A percentile compares a stretch with the other conserved stretches of the same genome.
Conservation (phyloP, 2,888 invertebrate species). For the Pristionchus maxplancki region DNA sequence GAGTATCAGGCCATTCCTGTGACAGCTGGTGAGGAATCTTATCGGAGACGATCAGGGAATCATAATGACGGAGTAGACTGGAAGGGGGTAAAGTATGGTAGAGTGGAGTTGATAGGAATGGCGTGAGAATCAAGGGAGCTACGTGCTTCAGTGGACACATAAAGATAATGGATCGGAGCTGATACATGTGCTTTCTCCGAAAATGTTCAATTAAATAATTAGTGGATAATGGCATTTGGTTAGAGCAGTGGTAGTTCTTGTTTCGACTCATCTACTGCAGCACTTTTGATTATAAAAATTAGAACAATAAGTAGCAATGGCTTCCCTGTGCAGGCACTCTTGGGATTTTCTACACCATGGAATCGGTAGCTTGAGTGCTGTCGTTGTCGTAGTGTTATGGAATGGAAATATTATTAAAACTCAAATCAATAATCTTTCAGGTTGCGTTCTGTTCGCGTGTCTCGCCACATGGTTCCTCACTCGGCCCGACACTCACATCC, state of each 20-base stretch:
- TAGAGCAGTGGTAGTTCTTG: too few species aligned
- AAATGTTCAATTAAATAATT: too few species aligned
- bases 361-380: too few species aligned
- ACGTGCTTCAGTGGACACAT: background rate
- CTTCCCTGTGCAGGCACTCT: too few species aligned
- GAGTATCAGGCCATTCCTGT: constrained; percentile 6
- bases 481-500: constrained; percentile 87
- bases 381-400: too few species aligned
- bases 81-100: background rate
- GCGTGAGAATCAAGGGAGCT: background rate
- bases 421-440: constrained; percentile 53
- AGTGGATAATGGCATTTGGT: too few species aligned
- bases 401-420: background rate
- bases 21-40: background rate
- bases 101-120: background rate
- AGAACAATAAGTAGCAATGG: too few species aligned
- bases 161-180: too few species aligned
- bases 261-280: too few species aligned
- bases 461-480: constrained; percentile 90
- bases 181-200: too few species aligned
- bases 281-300: too few species aligned
- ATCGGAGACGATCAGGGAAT: background rate
- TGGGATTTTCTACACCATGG: too few species aligned
- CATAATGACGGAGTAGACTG: background rate
- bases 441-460: constrained; percentile 81